A percentile compares a stretch with the other conserved stretches of the same genome.
phyloP scores from a whole-genome alignment of 2,797 vertebrate species.

The Ctenopoma kingsleyae region DNA sequence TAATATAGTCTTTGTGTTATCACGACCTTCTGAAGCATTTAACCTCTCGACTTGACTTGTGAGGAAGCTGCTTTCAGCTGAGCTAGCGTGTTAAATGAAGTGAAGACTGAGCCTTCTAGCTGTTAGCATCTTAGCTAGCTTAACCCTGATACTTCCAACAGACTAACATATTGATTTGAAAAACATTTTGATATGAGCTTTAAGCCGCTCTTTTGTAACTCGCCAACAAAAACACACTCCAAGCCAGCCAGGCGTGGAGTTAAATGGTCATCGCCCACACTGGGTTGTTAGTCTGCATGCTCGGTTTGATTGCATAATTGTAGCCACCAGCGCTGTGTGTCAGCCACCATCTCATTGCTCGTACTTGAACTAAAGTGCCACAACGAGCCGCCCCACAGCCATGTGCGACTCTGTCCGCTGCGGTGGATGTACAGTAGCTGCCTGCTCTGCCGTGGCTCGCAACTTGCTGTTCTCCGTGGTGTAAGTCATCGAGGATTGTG shows the following conservation, averaged over 20 bases:
- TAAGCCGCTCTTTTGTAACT: background rate
- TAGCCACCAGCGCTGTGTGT: conserved; percentile 64
- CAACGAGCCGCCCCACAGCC: conserved; percentile 43
- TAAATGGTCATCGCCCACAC: conserved; percentile 6
- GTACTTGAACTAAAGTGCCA: conserved; percentile 52
- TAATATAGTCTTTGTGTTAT: rapidly evolving
- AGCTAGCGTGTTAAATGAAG: conserved; percentile 16
- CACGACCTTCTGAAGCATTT: no score
- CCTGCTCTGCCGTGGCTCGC: conserved; percentile 18
- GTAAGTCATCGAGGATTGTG: conserved; percentile 4
- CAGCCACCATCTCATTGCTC: conserved; percentile 66
- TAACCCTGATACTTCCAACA: background rate
- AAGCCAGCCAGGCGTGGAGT: conserved; percentile 1
- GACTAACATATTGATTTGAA: no score
- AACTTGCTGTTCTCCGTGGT: conserved; percentile 23
- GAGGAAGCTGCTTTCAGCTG: background rate
- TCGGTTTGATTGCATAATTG: conserved; percentile 67
- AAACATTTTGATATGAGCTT: no score
- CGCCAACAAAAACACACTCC: background rate
- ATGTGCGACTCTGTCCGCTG: conserved; percentile 43
- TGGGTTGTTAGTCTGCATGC: conserved; percentile 34
- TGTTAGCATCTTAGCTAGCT: conserved; percentile 60
- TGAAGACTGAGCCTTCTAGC: conserved; percentile 41
- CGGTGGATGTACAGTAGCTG: conserved; percentile 40
- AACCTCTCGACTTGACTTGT: background rate